Conservation (phyloP, 1,140 invertebrate genomes). For the Venturia canescens region DNA sequence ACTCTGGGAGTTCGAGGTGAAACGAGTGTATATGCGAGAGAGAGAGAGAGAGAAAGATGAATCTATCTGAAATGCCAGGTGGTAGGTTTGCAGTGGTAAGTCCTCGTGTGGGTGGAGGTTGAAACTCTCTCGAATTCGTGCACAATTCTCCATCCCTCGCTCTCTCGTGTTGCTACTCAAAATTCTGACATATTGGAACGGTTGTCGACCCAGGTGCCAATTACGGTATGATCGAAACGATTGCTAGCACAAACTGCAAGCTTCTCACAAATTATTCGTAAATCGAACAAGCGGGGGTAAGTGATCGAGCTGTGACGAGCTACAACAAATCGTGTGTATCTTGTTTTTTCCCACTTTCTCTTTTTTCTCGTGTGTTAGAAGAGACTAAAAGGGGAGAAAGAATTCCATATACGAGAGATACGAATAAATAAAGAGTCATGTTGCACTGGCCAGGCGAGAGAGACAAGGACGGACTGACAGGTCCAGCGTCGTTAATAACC, state of each 20-base stretch:
- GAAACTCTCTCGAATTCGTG: background rate
- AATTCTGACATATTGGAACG: constrained; percentile 49
- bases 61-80: background rate
- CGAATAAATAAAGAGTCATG: constrained; percentile 39
- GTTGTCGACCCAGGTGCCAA: constrained; percentile 49
- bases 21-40: constrained; percentile 6
- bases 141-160: constrained; percentile 16
- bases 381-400: background rate
- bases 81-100: background rate
- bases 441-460: background rate
- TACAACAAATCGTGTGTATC: constrained; percentile 32
- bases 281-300: constrained; percentile 13
- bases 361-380: background rate
- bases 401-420: constrained; percentile 9
- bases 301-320: constrained; percentile 33
- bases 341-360: background rate
- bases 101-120: constrained; percentile 15
- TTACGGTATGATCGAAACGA: constrained; percentile 41
- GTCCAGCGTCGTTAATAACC: constrained; percentile 50
- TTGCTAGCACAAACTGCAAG: constrained; percentile 23
- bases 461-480: constrained; percentile 20
- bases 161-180: background rate
- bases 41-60: constrained; percentile 3
- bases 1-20: constrained; percentile 52
- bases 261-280: constrained; percentile 42